A percentile compares a stretch with the other conserved stretches of the same genome.
These are phyloP conservation scores for Eucriotettix oculatus DNA, from an alignment of 2,888 invertebrate genomes.

Conservation along the genomic window DNA sequence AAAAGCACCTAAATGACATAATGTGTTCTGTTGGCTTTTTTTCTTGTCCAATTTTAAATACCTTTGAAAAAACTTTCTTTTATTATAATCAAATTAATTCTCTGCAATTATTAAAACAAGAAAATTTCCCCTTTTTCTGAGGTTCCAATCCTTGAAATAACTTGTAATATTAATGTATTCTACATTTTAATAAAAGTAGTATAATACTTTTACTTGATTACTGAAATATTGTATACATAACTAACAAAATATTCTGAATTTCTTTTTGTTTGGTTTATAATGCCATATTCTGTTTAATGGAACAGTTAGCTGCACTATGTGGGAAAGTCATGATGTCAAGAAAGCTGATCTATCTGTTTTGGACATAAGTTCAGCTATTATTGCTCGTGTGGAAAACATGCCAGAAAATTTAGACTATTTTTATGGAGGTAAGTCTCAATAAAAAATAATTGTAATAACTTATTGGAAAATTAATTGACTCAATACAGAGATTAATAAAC, in stretches of 20 bases:
- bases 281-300: constrained; percentile 1
- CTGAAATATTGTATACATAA: not conserved
- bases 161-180: no score
- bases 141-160: not conserved
- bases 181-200: no score
- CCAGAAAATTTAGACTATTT: constrained; percentile 67
- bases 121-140: not conserved
- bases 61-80: not conserved
- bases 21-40: no score
- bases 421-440: constrained; percentile 34
- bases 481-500: no score
- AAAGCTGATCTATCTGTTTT: constrained; percentile 86
- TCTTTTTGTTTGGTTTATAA: not conserved
- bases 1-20: no score
- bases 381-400: constrained; percentile 73
- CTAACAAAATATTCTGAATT: not conserved
- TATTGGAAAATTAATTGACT: no score
- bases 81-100: not conserved
- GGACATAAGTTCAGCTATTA: constrained; percentile 88
- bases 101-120: no score
- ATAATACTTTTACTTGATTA: not conserved
- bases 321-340: constrained; percentile 79
- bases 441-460: no score
- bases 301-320: constrained; percentile 86
- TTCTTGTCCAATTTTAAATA: no score